phyloP scores from a whole-genome alignment of 2,888 invertebrate species.

The Scaptomyza polygonia region DNA sequence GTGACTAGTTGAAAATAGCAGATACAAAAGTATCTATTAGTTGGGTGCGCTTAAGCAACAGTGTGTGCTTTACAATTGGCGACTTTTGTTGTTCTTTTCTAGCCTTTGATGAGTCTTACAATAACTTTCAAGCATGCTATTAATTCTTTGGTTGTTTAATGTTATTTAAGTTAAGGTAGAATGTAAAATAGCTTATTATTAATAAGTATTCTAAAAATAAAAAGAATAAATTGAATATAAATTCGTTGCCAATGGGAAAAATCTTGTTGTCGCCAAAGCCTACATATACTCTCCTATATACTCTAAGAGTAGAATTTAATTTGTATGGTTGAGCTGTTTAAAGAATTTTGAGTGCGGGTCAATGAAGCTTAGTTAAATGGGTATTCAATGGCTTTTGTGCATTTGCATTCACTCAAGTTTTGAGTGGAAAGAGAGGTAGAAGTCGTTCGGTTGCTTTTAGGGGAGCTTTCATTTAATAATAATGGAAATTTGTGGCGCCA shows the following conservation, averaged over 20 bases:
- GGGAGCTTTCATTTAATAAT: slow-evolving; percentile 13
- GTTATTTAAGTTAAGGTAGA: too few relatives aligned
- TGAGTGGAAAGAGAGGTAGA: not conserved
- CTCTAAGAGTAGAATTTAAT: not conserved
- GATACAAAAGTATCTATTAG: slow-evolving; percentile 69
- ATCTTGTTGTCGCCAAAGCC: too few relatives aligned
- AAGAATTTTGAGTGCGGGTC: slow-evolving; percentile 56
- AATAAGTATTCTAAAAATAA: too few relatives aligned
- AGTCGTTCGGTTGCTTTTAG: not conserved
- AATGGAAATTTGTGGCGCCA: not conserved
- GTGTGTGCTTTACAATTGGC: slow-evolving; percentile 11
- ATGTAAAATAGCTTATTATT: too few relatives aligned
- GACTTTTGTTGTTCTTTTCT: slow-evolving; percentile 41
- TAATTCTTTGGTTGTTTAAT: too few relatives aligned
- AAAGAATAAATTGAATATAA: too few relatives aligned
- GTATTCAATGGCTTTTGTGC: slow-evolving; percentile 27
- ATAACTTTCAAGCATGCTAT: too few relatives aligned
- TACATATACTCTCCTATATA: too few relatives aligned
- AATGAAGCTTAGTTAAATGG: slow-evolving; percentile 65
- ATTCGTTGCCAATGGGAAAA: too few relatives aligned
- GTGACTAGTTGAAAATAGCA: slow-evolving; percentile 42
- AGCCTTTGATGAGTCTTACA: slow-evolving; percentile 11
- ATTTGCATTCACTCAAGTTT: slow-evolving; percentile 26
- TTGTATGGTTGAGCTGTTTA: slow-evolving; percentile 45
- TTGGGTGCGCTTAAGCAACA: slow-evolving; percentile 22